Percentiles rank a stretch among this genome's conserved stretches.
phyloP scores from a whole-genome alignment of 2,888 invertebrate genomes.

The Spodoptera littoralis region DNA sequence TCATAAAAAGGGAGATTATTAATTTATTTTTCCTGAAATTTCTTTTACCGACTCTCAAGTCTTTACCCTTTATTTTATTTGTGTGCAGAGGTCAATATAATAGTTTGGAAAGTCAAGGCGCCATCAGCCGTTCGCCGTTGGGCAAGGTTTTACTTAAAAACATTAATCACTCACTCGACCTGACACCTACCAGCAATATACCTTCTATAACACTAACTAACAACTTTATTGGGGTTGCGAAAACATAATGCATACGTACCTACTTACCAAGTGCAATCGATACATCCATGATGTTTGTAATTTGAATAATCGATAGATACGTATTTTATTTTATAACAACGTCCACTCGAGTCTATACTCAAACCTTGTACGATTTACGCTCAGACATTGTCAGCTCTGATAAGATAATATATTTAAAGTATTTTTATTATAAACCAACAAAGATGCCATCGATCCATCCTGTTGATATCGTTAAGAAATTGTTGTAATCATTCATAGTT shows the following conservation, averaged over 20 bases:
- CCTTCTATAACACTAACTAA: constrained; percentile 1
- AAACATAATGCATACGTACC: constrained; percentile 21
- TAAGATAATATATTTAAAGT: constrained; percentile 44
- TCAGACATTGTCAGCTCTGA: constrained; percentile 29
- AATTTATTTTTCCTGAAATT: no score
- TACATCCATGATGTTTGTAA: constrained; percentile 1
- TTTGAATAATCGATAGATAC: no score
- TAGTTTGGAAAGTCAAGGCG: constrained; percentile 25
- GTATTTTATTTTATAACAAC: constrained; percentile 4
- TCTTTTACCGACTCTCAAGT: no score
- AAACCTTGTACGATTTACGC: constrained; percentile 16
- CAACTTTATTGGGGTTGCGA: constrained; percentile 31
- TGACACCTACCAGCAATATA: constrained; percentile 16
- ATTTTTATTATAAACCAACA: constrained; percentile 32
- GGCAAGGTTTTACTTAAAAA: constrained; percentile 11
- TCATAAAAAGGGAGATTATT: no score
- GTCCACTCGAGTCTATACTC: neutral
- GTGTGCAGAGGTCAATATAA: constrained; percentile 16
- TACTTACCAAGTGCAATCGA: constrained; percentile 6
- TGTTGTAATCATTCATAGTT: neutral
- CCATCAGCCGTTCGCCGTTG: constrained; percentile 16
- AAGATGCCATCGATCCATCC: constrained; percentile 18
- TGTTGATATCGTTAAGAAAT: constrained; percentile 3
- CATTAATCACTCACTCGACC: constrained; percentile 34
- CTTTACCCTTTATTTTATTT: neutral